Conservation (phyloP, 2,113 vertebrate species). For the Pyxicephalus adspersus region DNA sequence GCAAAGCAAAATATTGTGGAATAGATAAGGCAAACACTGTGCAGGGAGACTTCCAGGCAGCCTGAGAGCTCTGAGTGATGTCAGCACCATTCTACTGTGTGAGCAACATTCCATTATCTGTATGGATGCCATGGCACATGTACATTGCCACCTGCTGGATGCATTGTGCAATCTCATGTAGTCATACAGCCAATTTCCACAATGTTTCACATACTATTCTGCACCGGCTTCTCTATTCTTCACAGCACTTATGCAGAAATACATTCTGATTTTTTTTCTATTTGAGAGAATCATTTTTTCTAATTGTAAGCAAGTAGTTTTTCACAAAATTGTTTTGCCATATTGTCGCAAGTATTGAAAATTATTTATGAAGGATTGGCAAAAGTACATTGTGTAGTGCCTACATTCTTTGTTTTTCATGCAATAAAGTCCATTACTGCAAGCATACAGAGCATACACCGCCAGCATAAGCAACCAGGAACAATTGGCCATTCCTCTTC, state of each 20-base stretch:
- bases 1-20: conserved; percentile 15
- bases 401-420: too few species aligned
- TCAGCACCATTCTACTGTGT: not conserved
- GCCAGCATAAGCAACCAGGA: too few species aligned
- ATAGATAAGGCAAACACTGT: conserved; percentile 34
- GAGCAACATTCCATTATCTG: conserved; percentile 3
- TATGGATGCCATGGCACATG: too few species aligned
- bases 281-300: too few species aligned
- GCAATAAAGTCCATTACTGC: too few species aligned
- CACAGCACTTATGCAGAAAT: not conserved
- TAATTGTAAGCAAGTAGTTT: too few species aligned
- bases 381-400: too few species aligned
- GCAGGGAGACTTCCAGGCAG: conserved; percentile 29
- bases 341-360: too few species aligned
- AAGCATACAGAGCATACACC: too few species aligned
- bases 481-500: too few species aligned
- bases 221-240: not conserved
- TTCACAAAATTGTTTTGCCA: too few species aligned
- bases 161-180: not conserved
- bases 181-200: not conserved
- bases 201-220: not conserved
- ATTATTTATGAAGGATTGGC: too few species aligned
- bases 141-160: conserved; percentile 28
- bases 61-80: conserved; percentile 33
- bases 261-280: not conserved